phyloP scores from a whole-genome alignment of 1,140 invertebrate species.

The Drosophila triauraria region DNA sequence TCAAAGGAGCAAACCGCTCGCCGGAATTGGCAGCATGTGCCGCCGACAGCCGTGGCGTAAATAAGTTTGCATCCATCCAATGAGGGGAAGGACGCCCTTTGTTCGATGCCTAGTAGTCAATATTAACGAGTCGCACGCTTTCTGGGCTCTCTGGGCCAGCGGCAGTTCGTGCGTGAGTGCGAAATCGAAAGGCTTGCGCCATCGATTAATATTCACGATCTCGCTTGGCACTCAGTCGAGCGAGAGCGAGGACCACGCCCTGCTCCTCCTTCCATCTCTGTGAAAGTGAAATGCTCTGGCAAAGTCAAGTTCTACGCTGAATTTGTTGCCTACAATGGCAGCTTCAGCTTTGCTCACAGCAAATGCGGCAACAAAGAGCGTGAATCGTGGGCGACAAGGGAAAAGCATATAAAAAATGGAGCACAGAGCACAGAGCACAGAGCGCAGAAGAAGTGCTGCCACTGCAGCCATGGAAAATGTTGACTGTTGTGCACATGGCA shows the following conservation, averaged over 20 bases:
- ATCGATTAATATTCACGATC: constrained; percentile 39
- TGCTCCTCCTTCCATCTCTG: background rate
- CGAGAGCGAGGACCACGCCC: constrained; percentile 8
- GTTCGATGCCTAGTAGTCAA: constrained; percentile 28
- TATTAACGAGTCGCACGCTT: constrained; percentile 22
- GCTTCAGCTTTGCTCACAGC: constrained; percentile 28
- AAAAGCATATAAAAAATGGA: constrained; percentile 8
- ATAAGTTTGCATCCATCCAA: constrained; percentile 26
- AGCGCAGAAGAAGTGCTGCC: constrained; percentile 25
- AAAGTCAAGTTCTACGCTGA: constrained; percentile 67
- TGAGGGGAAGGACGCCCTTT: constrained; percentile 12
- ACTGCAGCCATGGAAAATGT: constrained; percentile 48
- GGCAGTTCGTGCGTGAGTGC: constrained; percentile 14
- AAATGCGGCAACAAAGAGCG: constrained; percentile 19
- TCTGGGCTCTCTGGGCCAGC: constrained; percentile 18
- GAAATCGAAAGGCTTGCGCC: constrained; percentile 31
- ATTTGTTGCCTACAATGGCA: constrained; percentile 60
- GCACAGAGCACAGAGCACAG: constrained; percentile 2
- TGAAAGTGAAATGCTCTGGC: constrained; percentile 52
- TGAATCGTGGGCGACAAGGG: background rate
- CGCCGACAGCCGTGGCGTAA: constrained; percentile 34
- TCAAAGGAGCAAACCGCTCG: constrained; percentile 43
- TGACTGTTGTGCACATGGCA: constrained; percentile 82
- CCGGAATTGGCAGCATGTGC: constrained; percentile 28
- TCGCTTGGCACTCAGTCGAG: constrained; percentile 39